These are phyloP conservation scores for Rhizomys pruinosus DNA, from an alignment of 2,113 vertebrate species.

Conservation along the genomic window DNA sequence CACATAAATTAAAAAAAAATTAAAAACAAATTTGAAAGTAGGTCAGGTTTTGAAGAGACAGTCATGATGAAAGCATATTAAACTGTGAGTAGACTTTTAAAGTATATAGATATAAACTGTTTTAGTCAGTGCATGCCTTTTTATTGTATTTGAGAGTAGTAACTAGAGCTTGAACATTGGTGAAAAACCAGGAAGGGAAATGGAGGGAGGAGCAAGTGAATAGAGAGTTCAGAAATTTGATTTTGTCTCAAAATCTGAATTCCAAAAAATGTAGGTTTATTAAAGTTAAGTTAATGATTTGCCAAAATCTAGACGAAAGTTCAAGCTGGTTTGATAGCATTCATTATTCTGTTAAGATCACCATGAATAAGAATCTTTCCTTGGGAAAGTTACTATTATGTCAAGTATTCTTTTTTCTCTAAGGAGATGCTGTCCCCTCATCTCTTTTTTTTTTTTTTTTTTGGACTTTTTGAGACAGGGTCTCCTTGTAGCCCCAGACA, in stretches of 20 bases:
- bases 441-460: too few species aligned
- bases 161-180: not conserved
- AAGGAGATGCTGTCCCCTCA: not conserved
- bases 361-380: not conserved
- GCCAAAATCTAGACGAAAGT: constrained; percentile 8
- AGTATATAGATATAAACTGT: not conserved
- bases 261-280: constrained; percentile 13
- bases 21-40: too few species aligned
- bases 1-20: too few species aligned
- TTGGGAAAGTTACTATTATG: not conserved
- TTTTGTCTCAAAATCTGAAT: constrained; percentile 38
- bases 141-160: not conserved
- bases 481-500: too few species aligned
- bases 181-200: not conserved
- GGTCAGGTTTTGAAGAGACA: not conserved
- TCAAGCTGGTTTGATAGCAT: not conserved
- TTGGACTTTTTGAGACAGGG: too few species aligned
- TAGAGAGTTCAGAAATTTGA: not conserved
- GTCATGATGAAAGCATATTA: not conserved
- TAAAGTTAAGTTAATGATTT: constrained; percentile 3
- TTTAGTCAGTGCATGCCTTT: not conserved
- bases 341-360: not conserved
- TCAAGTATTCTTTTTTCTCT: constrained; percentile 4
- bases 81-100: not conserved
- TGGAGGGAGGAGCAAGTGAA: not conserved